These are phyloP conservation scores for Zeus faber DNA, from an alignment of 2,113 vertebrate genomes.

Conservation along the genomic window DNA sequence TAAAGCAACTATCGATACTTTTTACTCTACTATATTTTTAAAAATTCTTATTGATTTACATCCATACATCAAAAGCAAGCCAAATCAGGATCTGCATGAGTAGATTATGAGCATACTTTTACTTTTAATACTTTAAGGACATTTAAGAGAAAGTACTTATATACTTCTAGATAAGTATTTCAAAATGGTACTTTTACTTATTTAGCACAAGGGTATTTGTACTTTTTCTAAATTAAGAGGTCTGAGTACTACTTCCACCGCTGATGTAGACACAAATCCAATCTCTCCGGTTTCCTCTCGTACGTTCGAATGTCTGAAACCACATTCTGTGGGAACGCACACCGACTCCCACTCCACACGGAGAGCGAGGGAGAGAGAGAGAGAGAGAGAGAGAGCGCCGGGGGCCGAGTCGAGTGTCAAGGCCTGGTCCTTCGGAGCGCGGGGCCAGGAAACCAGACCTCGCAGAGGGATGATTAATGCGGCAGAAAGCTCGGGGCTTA, in stretches of 20 bases:
- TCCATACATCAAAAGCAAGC: too few relatives aligned
- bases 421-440: slow-evolving; percentile 28
- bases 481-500: slow-evolving; percentile 55
- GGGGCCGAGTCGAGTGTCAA: slow-evolving; percentile 50
- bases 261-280: too few relatives aligned
- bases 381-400: neutral
- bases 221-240: too few relatives aligned
- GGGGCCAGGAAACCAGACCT: slow-evolving; percentile 66
- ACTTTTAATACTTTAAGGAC: too few relatives aligned
- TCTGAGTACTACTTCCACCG: too few relatives aligned
- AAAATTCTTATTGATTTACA: too few relatives aligned
- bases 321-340: slow-evolving; percentile 45
- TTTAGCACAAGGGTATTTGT: too few relatives aligned
- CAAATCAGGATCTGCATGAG: too few relatives aligned
- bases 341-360: slow-evolving; percentile 26
- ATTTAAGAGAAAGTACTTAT: too few relatives aligned
- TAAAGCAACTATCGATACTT: too few relatives aligned
- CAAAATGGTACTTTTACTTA: too few relatives aligned
- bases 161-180: neutral
- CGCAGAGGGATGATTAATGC: slow-evolving; percentile 56
- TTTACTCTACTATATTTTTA: slow-evolving; percentile 43
- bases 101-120: too few relatives aligned
- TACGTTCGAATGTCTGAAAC: slow-evolving; percentile 31
- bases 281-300: slow-evolving; percentile 34
- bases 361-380: neutral